A percentile compares a stretch with the other conserved stretches of the same genome.
phyloP scores from a whole-genome alignment of 1,140 invertebrate genomes.

The Trichonephila inaurata region DNA sequence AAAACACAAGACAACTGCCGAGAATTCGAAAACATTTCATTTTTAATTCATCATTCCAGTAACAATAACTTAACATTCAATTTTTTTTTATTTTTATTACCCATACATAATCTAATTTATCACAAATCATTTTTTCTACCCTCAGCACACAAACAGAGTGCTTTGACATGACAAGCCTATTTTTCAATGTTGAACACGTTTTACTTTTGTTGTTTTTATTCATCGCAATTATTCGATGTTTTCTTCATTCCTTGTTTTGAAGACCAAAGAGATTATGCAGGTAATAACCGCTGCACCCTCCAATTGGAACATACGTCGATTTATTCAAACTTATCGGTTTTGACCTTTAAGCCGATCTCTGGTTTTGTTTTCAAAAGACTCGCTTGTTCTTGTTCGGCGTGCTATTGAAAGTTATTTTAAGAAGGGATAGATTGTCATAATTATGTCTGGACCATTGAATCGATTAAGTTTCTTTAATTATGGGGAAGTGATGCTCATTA shows the following conservation, averaged over 20 bases:
- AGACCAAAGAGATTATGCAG: background rate
- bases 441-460: background rate
- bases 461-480: background rate
- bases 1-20: too few species aligned
- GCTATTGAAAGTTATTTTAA: background rate
- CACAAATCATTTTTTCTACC: background rate
- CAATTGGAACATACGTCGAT: background rate
- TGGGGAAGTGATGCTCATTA: background rate
- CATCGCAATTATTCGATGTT: background rate
- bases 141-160: background rate
- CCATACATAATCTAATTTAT: background rate
- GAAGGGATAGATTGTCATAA: background rate
- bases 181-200: background rate
- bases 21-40: too few species aligned
- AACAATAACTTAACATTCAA: too few species aligned
- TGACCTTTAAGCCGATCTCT: background rate
- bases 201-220: background rate
- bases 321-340: slow-evolving; percentile 7
- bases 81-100: background rate
- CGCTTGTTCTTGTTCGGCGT: background rate
- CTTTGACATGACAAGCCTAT: background rate
- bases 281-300: slow-evolving; percentile 11
- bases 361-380: background rate
- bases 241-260: background rate
- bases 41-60: too few species aligned